phyloP scores from a whole-genome alignment of 2,113 vertebrate genomes.

The Sminthopsis crassicaudata region DNA sequence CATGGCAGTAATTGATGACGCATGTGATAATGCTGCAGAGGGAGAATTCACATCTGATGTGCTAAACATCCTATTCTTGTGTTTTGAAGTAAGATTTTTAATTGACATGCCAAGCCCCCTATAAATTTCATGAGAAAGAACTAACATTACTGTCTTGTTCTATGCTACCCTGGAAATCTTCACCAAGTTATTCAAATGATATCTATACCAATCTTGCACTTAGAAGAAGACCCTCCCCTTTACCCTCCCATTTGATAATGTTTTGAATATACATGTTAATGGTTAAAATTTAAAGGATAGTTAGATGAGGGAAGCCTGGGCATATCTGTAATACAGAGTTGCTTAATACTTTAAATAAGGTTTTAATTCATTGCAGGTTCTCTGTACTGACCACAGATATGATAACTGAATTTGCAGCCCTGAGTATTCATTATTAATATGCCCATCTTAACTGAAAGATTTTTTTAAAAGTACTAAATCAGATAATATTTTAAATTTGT shows the following conservation, averaged over 20 bases:
- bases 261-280: constrained; percentile 53
- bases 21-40: constrained; percentile 99
- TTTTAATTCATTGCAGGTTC: neutral
- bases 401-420: constrained; percentile 10
- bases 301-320: neutral
- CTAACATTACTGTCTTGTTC: constrained; percentile 42
- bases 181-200: constrained; percentile 57
- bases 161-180: constrained; percentile 47
- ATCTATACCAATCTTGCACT: constrained; percentile 34
- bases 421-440: constrained; percentile 57
- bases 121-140: constrained; percentile 57
- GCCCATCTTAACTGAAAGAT: neutral
- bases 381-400: constrained; percentile 41
- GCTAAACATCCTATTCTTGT: constrained; percentile 70
- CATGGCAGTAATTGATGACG: constrained; percentile 98
- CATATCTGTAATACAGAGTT: neutral
- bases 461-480: constrained; percentile 34
- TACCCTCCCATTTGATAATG: constrained; percentile 28
- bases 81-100: constrained; percentile 35
- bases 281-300: neutral
- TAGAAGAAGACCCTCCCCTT: neutral
- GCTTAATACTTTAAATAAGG: constrained; percentile 15
- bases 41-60: constrained; percentile 82
- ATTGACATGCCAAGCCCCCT: constrained; percentile 73
- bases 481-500: constrained; percentile 50